Evolutionary conservation across 2,113 vertebrate genomes (phyloP).

Genomic region (Varanus salvator): DNA sequence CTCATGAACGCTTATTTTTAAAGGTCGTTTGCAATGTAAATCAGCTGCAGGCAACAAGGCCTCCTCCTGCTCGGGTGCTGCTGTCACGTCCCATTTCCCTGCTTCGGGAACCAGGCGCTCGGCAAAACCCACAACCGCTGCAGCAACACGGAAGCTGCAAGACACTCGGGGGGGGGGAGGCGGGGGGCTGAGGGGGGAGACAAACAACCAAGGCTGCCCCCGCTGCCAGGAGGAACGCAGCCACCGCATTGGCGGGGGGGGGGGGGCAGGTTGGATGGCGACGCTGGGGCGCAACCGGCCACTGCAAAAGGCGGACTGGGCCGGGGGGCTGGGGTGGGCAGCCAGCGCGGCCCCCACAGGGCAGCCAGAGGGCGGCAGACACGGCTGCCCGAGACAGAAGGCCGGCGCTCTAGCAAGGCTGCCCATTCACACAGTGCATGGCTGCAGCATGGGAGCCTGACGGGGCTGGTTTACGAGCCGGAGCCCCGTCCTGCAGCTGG

Average conservation of each 20-base stretch:
- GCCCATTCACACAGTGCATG: constrained; percentile 10
- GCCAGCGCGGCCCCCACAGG: neutral
- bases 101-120: constrained; percentile 70
- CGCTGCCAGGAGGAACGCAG: neutral
- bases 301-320: neutral
- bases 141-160: constrained; percentile 51
- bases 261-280: neutral
- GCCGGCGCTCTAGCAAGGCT: constrained; percentile 1
- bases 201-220: constrained; percentile 36
- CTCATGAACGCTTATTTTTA: constrained; percentile 71
- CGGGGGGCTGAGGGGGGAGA: neutral
- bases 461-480: constrained; percentile 13
- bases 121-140: constrained; percentile 47
- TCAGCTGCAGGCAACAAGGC: constrained; percentile 71
- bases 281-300: neutral
- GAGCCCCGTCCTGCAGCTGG: neutral
- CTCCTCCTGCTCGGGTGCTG: constrained; percentile 74
- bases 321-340: neutral
- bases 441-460: constrained; percentile 41
- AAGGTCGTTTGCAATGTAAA: constrained; percentile 82
- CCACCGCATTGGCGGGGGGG: neutral
- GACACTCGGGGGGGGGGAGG: neutral
- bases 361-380: constrained; percentile 28
- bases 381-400: constrained; percentile 51
- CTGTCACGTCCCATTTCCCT: constrained; percentile 78